Base-by-base conservation (phyloP, 2,113 vertebrate genomes). In the Xiphophorus maculatus region DNA sequence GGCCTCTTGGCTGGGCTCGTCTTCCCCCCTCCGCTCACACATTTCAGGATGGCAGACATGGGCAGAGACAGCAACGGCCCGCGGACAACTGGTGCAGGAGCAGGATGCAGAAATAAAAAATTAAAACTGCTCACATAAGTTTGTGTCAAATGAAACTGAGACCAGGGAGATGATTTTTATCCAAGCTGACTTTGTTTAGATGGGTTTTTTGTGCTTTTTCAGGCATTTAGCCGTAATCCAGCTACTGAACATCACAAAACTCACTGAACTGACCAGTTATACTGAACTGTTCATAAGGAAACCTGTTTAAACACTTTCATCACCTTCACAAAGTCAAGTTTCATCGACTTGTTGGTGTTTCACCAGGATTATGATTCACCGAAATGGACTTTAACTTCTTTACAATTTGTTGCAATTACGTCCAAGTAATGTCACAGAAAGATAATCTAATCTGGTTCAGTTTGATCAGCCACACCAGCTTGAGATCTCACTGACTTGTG, bases 51-150 rank as follows among this genome's bases (percentile, higher is more conserved):
- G 70, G 84, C 77, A 88, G 85, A 86, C 88, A 82, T 67, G 88
- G 87, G 83, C 80, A 81, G 84, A 93, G 91, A 92, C 90, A 87
- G 85, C 78, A 73, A 74, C 61, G 40, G 89, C 91, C 90, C 66
- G 51, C 82, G 88, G 93, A 91, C 83, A 85, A 81, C 80, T 72
- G 89, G 88, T 78, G 81, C 58, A 71, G 83, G 64, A 81, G 85
- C 74, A 71, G 42, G 72, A 66, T 37, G 40, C 35, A 40, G 51
- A 74, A 58, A 75, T 72, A 69, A 85, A 71, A 83, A 75, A 90
- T 80, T 85, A 71, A 78, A 89, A 84, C 85, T 32, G 87, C 77
- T 88, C 73, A 73, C 77, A 78, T 82, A 90, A 90, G 85, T 92
- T 85, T 83, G 76, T 67, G 81, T 89, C 83, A 85, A 89, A 84